These are phyloP conservation scores for Rhopalosiphum maidis DNA, from an alignment of 1,140 invertebrate genomes.

Conservation along the genomic window DNA sequence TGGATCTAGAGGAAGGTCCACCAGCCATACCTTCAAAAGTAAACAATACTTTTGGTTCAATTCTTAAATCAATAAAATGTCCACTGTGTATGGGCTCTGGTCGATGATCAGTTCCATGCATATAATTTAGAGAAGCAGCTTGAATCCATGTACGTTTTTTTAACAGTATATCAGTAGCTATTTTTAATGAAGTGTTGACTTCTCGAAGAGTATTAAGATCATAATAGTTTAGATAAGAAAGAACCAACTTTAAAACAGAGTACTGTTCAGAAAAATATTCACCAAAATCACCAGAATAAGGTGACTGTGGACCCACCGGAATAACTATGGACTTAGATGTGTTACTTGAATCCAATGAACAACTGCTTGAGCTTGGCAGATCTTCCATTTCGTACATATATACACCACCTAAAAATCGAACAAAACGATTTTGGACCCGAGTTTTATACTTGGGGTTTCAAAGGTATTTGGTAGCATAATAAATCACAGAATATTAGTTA, in stretches of 20 bases:
- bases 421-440: not conserved
- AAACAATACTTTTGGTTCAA: constrained; percentile 32
- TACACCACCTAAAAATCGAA: not conserved
- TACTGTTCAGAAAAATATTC: constrained; percentile 20
- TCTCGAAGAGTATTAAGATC: not conserved
- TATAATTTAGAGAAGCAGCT: not conserved
- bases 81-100: not conserved
- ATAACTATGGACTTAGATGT: not conserved
- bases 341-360: not conserved
- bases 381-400: not conserved
- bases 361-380: not conserved
- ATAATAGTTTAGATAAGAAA: constrained; percentile 33
- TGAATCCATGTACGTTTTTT: constrained; percentile 37
- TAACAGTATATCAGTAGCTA: not conserved
- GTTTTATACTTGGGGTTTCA: not conserved
- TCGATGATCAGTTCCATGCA: not conserved
- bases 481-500: not conserved
- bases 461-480: not conserved
- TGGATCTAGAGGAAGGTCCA: not conserved
- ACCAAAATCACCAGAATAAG: constrained; percentile 41
- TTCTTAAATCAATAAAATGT: constrained; percentile 33
- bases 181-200: not conserved
- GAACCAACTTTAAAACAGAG: not conserved
- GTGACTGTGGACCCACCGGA: not conserved
- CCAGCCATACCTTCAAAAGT: constrained; percentile 33